Evolutionary conservation across 2,797 vertebrate species (phyloP).

Genomic region (Propithecus perrieri): DNA sequence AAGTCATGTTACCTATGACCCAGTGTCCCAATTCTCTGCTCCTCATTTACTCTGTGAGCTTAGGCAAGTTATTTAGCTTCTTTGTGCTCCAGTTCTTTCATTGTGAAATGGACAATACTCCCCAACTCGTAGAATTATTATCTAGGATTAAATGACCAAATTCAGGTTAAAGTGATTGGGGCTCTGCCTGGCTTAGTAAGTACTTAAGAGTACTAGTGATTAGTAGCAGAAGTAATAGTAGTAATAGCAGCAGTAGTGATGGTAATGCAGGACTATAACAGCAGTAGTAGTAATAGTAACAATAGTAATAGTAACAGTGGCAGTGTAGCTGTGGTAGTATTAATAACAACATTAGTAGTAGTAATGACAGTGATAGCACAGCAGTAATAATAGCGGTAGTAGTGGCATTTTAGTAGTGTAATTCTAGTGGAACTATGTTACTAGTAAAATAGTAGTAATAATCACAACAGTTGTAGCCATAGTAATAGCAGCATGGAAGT

Average conservation of each 20-base stretch:
- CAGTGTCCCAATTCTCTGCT: background rate
- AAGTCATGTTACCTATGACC: rapidly evolving
- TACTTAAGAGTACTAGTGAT: background rate
- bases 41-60: background rate
- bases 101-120: background rate
- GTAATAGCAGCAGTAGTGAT: rapidly evolving
- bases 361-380: rapidly evolving
- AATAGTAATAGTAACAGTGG: too few relatives aligned
- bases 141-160: background rate
- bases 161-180: too few relatives aligned
- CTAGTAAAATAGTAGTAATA: background rate
- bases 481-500: background rate
- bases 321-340: rapidly evolving
- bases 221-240: rapidly evolving
- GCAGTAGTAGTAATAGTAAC: background rate
- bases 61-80: background rate
- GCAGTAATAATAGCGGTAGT: too few relatives aligned
- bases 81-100: background rate
- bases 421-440: background rate
- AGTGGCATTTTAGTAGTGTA: background rate
- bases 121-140: background rate
- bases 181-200: background rate
- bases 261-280: rapidly evolving
- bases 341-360: rapidly evolving
- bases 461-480: background rate